A percentile compares a stretch with the other conserved stretches of the same genome.
Evolutionary conservation across 2,888 invertebrate genomes (phyloP).

Genomic region (Proisotoma minuta): DNA sequence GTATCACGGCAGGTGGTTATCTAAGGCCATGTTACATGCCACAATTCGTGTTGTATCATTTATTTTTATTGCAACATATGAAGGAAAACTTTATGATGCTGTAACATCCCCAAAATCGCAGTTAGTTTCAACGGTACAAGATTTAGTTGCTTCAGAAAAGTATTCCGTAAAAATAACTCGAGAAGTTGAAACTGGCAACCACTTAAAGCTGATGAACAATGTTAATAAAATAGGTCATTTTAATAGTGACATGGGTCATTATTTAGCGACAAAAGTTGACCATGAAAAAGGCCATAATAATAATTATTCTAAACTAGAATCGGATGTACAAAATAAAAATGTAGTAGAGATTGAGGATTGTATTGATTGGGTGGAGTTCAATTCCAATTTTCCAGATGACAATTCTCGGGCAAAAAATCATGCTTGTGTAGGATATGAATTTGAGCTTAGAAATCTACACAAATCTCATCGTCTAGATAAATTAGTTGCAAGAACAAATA

Average conservation of each 20-base stretch:
- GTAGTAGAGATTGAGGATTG: slow-evolving; percentile 38
- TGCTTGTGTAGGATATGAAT: slow-evolving; percentile 43
- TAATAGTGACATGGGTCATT: too few species aligned
- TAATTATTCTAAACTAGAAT: too few species aligned
- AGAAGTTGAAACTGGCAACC: slow-evolving; percentile 18
- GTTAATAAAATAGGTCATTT: too few species aligned
- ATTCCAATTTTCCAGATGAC: too few species aligned
- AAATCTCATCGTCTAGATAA: slow-evolving; percentile 34
- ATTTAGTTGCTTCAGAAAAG: slow-evolving; percentile 34
- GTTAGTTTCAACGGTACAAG: slow-evolving; percentile 36
- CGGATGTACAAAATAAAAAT: too few species aligned
- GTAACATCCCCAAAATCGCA: slow-evolving; percentile 41
- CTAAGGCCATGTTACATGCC: slow-evolving; percentile 33
- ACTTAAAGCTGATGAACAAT: not conserved
- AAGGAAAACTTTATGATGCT: slow-evolving; percentile 42
- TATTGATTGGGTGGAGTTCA: slow-evolving; percentile 38
- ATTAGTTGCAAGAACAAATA: slow-evolving; percentile 25
- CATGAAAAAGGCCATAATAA: too few species aligned
- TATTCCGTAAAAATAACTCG: slow-evolving; percentile 36
- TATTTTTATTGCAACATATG: slow-evolving; percentile 37
- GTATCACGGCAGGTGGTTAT: slow-evolving; percentile 34
- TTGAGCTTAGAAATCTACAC: slow-evolving; percentile 41
- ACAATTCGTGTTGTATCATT: slow-evolving; percentile 42
- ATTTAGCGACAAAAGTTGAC: too few species aligned
- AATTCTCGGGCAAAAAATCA: slow-evolving; percentile 26